Percentiles rank a stretch among this genome's conserved stretches.
phyloP scores from a whole-genome alignment of 2,888 invertebrate genomes.

The Melitaea athalia region DNA sequence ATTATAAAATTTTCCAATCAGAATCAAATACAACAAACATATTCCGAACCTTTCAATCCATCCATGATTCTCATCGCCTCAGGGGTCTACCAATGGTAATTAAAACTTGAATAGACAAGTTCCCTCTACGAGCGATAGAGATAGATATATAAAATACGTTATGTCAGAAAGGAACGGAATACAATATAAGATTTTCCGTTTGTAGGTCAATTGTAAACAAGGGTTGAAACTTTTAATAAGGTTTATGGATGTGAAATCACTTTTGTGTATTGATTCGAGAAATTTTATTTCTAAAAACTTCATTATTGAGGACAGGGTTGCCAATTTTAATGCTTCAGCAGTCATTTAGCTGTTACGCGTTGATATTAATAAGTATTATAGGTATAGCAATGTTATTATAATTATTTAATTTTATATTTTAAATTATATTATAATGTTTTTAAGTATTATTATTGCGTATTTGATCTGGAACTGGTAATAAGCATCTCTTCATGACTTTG shows the following conservation, averaged over 20 bases:
- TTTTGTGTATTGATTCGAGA: constrained; percentile 6
- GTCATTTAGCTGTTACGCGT: no score
- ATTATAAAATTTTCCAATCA: not conserved
- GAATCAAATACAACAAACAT: constrained; percentile 9
- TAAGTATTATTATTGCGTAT: no score
- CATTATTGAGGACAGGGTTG: no score
- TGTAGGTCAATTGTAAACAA: constrained; percentile 45
- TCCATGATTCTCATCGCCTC: constrained; percentile 22
- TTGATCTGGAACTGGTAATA: no score
- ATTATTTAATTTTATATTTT: no score
- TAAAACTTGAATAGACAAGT: constrained; percentile 30
- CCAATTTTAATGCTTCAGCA: no score
- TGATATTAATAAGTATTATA: no score
- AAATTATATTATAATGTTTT: no score
- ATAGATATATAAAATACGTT: constrained; percentile 12
- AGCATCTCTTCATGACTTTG: no score
- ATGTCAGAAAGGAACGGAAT: not conserved
- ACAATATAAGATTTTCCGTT: constrained; percentile 38
- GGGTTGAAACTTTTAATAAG: constrained; percentile 44
- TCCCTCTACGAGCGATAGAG: constrained; percentile 13
- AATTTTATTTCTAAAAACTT: not conserved
- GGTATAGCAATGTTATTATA: no score
- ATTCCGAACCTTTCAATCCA: constrained; percentile 22
- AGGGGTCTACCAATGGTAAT: constrained; percentile 29
- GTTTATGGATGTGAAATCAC: constrained; percentile 21